phyloP scores from a whole-genome alignment of 1,140 invertebrate species.

The Thaumatotibia leucotreta region DNA sequence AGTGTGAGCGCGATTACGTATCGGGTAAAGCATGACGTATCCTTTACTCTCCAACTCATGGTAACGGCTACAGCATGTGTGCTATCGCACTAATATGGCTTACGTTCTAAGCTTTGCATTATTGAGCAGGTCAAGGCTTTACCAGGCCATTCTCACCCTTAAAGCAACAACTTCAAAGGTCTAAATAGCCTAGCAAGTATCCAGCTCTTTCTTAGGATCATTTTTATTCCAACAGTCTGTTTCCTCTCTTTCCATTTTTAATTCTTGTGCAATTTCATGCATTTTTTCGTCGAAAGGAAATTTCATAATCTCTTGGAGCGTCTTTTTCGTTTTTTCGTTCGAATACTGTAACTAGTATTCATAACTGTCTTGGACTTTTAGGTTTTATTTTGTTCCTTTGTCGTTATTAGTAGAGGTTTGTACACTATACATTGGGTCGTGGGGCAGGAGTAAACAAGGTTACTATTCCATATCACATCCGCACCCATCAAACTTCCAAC shows the following conservation, averaged over 20 bases:
- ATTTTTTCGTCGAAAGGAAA: conserved; percentile 7
- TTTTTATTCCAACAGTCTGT: conserved; percentile 4
- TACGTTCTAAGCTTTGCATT: not conserved
- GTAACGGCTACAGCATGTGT: no score
- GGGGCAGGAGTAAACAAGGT: no score
- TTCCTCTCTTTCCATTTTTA: conserved; percentile 9
- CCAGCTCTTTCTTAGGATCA: not conserved
- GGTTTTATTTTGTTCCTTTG: no score
- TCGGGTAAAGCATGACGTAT: no score
- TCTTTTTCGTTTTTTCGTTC: not conserved
- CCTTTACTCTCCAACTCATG: no score
- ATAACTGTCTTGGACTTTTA: not conserved
- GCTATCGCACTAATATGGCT: conserved; percentile 3
- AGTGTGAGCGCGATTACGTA: no score
- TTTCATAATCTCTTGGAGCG: conserved; percentile 5
- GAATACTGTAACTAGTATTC: not conserved
- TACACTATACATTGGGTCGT: no score
- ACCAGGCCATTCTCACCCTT: not conserved
- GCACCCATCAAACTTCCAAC: no score
- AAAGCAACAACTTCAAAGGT: not conserved
- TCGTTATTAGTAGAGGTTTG: not conserved
- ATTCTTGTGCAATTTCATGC: conserved; percentile 12
- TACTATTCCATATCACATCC: no score
- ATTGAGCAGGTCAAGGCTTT: not conserved
- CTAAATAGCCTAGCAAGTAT: not conserved